phyloP scores from a whole-genome alignment of 2,888 invertebrate genomes.

The Mythimna impura region DNA sequence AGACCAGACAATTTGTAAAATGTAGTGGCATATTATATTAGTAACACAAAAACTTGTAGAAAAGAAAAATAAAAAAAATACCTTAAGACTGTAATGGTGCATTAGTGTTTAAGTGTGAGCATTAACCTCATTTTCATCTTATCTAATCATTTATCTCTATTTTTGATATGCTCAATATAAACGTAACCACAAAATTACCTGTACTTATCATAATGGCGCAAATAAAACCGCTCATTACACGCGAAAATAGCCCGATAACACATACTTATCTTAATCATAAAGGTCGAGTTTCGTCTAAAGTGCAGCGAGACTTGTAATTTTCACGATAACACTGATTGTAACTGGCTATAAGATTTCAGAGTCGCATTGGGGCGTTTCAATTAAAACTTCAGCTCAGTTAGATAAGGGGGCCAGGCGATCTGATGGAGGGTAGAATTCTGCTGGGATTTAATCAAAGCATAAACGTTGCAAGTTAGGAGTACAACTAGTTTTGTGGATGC shows the following conservation, averaged over 20 bases:
- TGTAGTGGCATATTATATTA: too few species aligned
- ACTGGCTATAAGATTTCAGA: conserved; percentile 79
- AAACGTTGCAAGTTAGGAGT: neutral
- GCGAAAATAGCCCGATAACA: conserved; percentile 38
- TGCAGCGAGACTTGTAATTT: conserved; percentile 56
- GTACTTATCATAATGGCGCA: neutral
- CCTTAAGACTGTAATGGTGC: too few species aligned
- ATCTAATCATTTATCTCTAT: neutral
- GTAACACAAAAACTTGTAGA: neutral
- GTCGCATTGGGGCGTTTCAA: conserved; percentile 79
- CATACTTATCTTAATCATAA: conserved; percentile 41
- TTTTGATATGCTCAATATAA: conserved; percentile 1
- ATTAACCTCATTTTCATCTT: neutral
- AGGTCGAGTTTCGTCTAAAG: conserved; percentile 15
- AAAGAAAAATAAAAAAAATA: neutral
- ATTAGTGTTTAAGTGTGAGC: neutral
- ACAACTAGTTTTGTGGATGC: neutral
- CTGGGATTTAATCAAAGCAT: conserved; percentile 20
- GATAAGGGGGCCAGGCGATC: conserved; percentile 38
- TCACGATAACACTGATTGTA: conserved; percentile 74
- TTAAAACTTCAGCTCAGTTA: conserved; percentile 77
- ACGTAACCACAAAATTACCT: neutral
- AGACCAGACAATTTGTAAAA: too few species aligned
- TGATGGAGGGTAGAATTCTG: conserved; percentile 1
- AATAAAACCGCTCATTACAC: conserved; percentile 7